Conservation (phyloP, 2,113 vertebrate genomes). For the Calyptomena viridis region DNA sequence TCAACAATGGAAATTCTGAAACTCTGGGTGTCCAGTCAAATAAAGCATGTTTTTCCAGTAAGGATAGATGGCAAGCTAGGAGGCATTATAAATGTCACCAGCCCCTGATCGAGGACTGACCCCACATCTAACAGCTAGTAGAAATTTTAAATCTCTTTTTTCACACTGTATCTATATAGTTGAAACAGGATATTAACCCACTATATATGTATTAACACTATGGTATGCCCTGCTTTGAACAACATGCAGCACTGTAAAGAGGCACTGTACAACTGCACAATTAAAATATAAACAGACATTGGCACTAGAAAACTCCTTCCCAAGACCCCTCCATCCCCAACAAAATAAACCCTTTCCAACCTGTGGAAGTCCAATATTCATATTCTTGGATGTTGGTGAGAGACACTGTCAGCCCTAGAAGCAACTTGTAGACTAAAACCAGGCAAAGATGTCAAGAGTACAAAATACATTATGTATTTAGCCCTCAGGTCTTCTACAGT, state of each 20-base stretch:
- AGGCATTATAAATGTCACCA: not conserved
- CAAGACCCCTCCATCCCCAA: not conserved
- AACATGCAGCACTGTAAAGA: not conserved
- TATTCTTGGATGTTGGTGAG: not conserved
- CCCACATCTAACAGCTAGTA: not conserved
- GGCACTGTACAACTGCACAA: not conserved
- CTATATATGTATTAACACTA: not conserved
- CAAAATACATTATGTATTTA: fast-evolving
- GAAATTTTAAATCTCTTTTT: not conserved
- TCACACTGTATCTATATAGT: not conserved
- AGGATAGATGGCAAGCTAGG: not conserved
- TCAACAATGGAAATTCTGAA: not conserved
- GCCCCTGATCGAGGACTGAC: not conserved
- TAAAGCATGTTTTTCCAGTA: not conserved
- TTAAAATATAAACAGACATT: not conserved
- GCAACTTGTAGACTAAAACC: not conserved
- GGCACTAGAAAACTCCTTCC: not conserved
- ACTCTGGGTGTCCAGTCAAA: not conserved
- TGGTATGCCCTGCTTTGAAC: not conserved
- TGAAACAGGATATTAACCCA: not conserved
- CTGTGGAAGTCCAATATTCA: not conserved
- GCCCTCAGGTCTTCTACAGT: not conserved
- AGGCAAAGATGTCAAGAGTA: not conserved
- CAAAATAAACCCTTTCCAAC: not conserved
- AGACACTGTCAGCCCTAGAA: not conserved